Evolutionary conservation across 2,888 invertebrate genomes (phyloP), one percentile per base, ranked within the genome.

Genomic region (Drosophila rellima): DNA sequence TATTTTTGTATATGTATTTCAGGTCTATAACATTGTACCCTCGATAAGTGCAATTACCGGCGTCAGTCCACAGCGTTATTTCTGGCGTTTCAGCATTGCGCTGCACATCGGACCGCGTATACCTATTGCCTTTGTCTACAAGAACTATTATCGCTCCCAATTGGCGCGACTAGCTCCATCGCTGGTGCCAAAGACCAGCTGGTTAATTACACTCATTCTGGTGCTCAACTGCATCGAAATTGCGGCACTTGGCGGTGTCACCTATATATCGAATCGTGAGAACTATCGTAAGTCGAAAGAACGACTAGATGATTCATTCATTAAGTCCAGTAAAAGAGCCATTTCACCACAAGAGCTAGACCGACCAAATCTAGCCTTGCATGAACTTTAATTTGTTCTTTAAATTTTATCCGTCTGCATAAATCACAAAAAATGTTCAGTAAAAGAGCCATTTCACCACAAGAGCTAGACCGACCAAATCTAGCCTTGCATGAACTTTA

Each of bases 41-140:
- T 98, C 98, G 88, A 98, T 98, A 93, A 98, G 98, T 94, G 97
- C 98, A 78, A 97, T 98, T 92, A 98, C 98, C 71, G 98, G 98
- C 55, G 95, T 98, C 81, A 96, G 97, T 90, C 98, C 98, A 26
- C 97, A 98, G 93, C 94, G 96, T 88, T 98, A 98, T 93, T 93
- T 98, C 85, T 98, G 98, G 98, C 95, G 98, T 88, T 95, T 97
- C 90, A 96, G 96, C 92, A 96, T 98, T 90, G 98, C 98, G 75
- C 95, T 98, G 89, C 98, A 98, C 91, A 95, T 97, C 92, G 97
- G 97, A 90, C 98, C 98, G 88, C 95, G 98, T 91, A 94, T 98
- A 92, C 95, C 97, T 87, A 96, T 98, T 91, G 97, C 97, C 73
- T 95, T 96, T 81, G 95, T 98, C 83, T 97, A 97, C 93, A 95